Evolutionary conservation across 2,797 vertebrate genomes (phyloP), one percentile per base, ranked within the genome.

Genomic region (Sorex maritimensis): DNA sequence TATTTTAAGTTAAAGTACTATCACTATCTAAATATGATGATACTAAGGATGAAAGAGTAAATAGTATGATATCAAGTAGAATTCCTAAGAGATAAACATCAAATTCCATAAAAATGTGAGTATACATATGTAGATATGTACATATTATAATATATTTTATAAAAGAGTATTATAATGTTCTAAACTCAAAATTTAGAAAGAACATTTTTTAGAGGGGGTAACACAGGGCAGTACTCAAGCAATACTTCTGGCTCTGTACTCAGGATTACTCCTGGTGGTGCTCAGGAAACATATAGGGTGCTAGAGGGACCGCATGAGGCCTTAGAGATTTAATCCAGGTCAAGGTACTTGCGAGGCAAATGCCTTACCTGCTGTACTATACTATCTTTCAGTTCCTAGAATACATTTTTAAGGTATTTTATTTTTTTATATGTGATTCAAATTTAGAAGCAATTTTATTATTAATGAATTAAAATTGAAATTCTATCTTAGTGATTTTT

Each of bases 381-480:
- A 61, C 55, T 61, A 61, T 61, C 58, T 61, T 61, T 15, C 58
- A 61, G 17, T 73, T 83, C 83, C 86, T 80, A 90, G 38, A 92
- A 17, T 41, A 2, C 2, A 5, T 13, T 55, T 93, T 85, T 49
- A 92, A 93, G 5, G 24, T 67, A 26, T 86, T 92, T 61, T 82
- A n/a, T 75, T 17, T 15, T 67, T 84, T 85, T 68, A 88, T 34
- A 92, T 73, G 17, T 68, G 24, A 65, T 93, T 94, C 58, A 80
- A 94, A 93, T 41, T 52, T 92, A 80, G 28, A 23, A 92, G 83
- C 17, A 90, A 24, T 68, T 88, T 87, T 86, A 30, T 92, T 89
- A 38, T 86, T 68, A 79, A 14, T 80, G 65, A 6, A 23, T 88
- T 52, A 81, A 81, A 94, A 88, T 77, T 82, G 15, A 82, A 87